Evolutionary conservation across 2,888 invertebrate species (phyloP), one percentile per base, ranked within the genome.

Genomic region (Sarcophaga subvicina): DNA sequence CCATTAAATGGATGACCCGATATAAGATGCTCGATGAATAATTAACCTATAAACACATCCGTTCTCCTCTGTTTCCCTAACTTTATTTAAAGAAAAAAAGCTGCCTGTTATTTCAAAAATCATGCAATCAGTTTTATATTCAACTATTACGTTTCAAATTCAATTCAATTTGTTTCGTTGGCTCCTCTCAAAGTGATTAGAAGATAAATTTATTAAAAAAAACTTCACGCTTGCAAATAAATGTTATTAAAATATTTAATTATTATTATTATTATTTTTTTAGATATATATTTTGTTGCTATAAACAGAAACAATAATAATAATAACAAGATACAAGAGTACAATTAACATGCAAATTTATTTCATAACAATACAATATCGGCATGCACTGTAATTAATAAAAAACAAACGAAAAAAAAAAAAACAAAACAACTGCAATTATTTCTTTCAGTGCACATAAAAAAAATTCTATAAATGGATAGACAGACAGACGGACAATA

Each of bases 151-250:
- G 37, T 37, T 37, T 37, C 10, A 37, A 37, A 37, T 37, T 3
- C 60, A 70, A 6, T 70, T 62, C 17, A 59, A 1, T 49, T 17
- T 11, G 25, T 17, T 63, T 71, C 10, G 3, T 71, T 79, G 8
- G 1, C 10, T 37, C 37, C 62, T 37, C 20, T 49, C 2, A 27
- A 70, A n/a, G 49, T 79, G 70, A 79, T 63, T 63, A 63, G 54
- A 62, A 70, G 5, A 60, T 49, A 14, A 20, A 10, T 27, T 70
- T 70, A 27, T 14, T 45, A 27, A 25, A 25, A 27, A 37, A 47
- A 69, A 67, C 45, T 69, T 62, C 25, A 79, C 70, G 60, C 37
- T 70, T 77, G 20, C 14, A 10, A 25, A 70, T 54, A 27, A 63
- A 37, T 54, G 25, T 70, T 49, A 49, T 60, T 37, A 59, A 14